Conservation (phyloP, 2,888 invertebrate species). For the Orthosia gracilis region DNA sequence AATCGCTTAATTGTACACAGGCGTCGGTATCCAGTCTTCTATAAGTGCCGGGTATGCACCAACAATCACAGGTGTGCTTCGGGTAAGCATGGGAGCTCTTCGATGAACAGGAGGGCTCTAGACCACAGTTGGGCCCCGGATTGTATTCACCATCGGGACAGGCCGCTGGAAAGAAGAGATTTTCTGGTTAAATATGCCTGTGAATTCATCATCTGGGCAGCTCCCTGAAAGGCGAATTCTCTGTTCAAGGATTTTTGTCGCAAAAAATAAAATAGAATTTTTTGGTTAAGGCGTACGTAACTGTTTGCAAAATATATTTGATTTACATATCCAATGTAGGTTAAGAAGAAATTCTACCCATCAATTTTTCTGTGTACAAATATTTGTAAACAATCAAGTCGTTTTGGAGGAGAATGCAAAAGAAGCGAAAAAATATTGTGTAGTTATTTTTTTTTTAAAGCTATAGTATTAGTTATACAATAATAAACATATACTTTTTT, state of each 20-base stretch:
- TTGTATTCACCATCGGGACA: conserved; percentile 70
- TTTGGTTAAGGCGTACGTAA: no score
- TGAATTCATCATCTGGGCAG: background rate
- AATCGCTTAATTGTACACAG: conserved; percentile 61
- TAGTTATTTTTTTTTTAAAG: no score
- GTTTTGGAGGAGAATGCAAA: no score
- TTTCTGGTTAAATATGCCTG: background rate
- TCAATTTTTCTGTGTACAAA: no score
- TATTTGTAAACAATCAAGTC: no score
- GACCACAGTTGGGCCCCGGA: conserved; percentile 72
- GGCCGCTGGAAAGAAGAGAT: conserved; percentile 47
- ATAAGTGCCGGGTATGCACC: conserved; percentile 71
- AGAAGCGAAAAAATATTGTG: no score
- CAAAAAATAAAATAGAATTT: no score
- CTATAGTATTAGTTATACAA: no score
- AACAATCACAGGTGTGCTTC: conserved; percentile 71
- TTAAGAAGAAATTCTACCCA: no score
- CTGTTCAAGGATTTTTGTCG: background rate
- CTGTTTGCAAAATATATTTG: no score
- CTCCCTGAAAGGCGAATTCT: background rate
- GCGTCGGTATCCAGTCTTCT: conserved; percentile 64
- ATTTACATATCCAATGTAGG: no score
- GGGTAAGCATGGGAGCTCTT: conserved; percentile 66
- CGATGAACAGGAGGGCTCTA: conserved; percentile 69
- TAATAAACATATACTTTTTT: no score